Evolutionary conservation across 2,113 vertebrate genomes (phyloP).

Genomic region (Vicugna pacos): DNA sequence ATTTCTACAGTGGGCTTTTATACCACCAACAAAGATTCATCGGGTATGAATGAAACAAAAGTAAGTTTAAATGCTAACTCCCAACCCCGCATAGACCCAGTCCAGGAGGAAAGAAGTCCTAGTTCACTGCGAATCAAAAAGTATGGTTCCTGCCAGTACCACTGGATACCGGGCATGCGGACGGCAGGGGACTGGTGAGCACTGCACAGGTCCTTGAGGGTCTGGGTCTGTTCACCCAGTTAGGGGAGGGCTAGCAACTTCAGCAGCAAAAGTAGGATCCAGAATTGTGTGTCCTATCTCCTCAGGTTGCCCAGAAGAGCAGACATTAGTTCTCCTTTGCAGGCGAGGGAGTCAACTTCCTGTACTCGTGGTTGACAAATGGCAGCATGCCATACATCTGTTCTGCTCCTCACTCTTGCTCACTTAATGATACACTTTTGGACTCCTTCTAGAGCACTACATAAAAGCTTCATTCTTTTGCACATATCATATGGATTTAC

Average conservation of each 20-base stretch:
- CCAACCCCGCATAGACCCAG: neutral
- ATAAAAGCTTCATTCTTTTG: neutral
- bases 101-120: neutral
- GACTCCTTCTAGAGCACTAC: neutral
- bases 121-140: neutral
- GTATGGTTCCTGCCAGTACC: neutral
- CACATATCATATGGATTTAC: neutral
- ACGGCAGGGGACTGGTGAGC: fast-evolving
- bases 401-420: neutral
- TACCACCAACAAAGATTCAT: neutral
- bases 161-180: neutral
- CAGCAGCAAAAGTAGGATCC: neutral
- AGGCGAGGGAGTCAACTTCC: neutral
- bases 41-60: neutral
- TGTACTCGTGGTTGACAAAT: neutral
- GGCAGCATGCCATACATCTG: too few species aligned
- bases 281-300: neutral
- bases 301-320: neutral
- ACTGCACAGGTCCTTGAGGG: neutral
- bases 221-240: neutral
- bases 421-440: neutral
- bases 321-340: neutral
- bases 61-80: neutral
- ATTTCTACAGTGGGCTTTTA: neutral
- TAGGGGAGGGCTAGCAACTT: neutral